Evolutionary conservation across 2,888 invertebrate species (phyloP).

Genomic region (Stratiomys singularior): DNA sequence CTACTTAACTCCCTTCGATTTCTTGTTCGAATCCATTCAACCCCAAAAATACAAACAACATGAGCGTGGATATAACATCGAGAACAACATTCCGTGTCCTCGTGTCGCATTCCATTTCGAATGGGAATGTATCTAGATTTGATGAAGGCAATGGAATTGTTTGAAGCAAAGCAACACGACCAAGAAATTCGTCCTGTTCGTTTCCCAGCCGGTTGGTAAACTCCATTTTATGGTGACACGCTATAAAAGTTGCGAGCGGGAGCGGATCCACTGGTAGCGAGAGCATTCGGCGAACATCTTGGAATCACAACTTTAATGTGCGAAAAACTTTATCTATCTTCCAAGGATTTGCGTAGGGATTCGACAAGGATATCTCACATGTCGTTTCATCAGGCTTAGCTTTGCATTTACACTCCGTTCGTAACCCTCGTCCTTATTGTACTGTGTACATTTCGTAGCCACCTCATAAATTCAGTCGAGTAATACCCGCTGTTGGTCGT

Average conservation of each 20-base stretch:
- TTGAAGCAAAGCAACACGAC: neutral
- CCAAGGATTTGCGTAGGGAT: constrained; percentile 53
- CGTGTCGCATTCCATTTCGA: constrained; percentile 9
- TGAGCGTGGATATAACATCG: constrained; percentile 25
- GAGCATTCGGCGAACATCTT: constrained; percentile 23
- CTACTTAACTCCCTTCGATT: neutral
- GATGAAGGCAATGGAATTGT: constrained; percentile 30
- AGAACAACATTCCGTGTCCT: constrained; percentile 6
- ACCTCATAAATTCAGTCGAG: constrained; percentile 48
- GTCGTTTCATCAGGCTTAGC: constrained; percentile 50
- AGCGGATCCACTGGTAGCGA: constrained; percentile 39
- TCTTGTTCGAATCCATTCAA: constrained; percentile 13
- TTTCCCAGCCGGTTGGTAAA: constrained; percentile 45
- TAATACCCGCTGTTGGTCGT: constrained; percentile 36
- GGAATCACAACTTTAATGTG: constrained; percentile 47
- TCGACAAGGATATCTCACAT: constrained; percentile 51
- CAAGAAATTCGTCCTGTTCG: constrained; percentile 15
- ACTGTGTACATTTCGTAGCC: constrained; percentile 35
- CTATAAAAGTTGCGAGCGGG: constrained; percentile 49
- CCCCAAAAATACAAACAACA: constrained; percentile 39
- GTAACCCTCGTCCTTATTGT: neutral
- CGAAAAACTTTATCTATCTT: constrained; percentile 51
- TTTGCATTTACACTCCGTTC: constrained; percentile 15
- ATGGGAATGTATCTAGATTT: constrained; percentile 17
- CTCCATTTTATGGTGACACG: constrained; percentile 52